Evolutionary conservation across 2,888 invertebrate genomes (phyloP).

Genomic region (Chironomus tentans): DNA sequence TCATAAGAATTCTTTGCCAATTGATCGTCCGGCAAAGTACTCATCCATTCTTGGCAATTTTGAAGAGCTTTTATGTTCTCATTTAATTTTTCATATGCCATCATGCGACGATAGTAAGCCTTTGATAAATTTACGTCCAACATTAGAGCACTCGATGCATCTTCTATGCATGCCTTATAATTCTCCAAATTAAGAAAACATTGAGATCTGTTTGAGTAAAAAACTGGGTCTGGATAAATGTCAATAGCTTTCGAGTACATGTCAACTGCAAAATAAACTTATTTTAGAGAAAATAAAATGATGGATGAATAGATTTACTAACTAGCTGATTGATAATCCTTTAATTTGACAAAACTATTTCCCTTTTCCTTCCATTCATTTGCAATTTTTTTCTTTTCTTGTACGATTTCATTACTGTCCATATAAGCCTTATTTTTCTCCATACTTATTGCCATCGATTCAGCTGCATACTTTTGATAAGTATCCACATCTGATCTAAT

Average conservation of each 20-base stretch:
- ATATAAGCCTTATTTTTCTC: background rate
- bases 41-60: conserved; percentile 61
- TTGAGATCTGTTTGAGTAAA: conserved; percentile 79
- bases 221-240: conserved; percentile 54
- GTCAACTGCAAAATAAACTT: conserved; percentile 45
- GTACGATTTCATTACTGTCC: background rate
- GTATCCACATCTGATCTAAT: background rate
- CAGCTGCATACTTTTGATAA: background rate
- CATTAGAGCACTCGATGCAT: conserved; percentile 71
- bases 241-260: conserved; percentile 85
- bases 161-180: conserved; percentile 50
- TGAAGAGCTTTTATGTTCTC: conserved; percentile 60
- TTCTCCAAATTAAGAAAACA: conserved; percentile 73
- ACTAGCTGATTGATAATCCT: conserved; percentile 71
- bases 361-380: conserved; percentile 49
- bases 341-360: conserved; percentile 65
- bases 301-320: background rate
- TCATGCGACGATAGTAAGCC: conserved; percentile 72
- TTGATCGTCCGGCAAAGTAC: conserved; percentile 69
- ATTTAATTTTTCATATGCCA: conserved; percentile 61
- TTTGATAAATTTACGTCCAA: conserved; percentile 74
- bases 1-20: conserved; percentile 47
- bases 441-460: background rate
- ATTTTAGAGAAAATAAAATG: no score
- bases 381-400: conserved; percentile 18